Evolutionary conservation across 2,113 vertebrate species (phyloP), one percentile per base, ranked within the genome.

Genomic region (Steatornis caripensis): DNA sequence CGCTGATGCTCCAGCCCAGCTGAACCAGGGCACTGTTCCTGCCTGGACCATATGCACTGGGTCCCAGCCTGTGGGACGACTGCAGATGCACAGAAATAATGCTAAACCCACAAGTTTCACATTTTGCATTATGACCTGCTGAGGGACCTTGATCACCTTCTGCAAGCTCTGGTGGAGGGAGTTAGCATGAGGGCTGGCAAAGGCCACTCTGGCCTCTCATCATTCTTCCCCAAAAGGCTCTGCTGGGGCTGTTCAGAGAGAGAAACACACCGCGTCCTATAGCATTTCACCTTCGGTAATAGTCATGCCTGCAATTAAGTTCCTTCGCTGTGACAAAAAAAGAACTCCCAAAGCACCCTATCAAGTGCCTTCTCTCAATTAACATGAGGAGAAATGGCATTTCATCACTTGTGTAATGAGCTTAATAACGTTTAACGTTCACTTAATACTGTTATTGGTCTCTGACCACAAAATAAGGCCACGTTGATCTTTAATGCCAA

Each of bases 401-500:
- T 84, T 92, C 34, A 89, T 53, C 76, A 49, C 45, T 89, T 64
- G 22, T 36, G 29, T 87, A 89, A 94, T 57, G 48, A 92, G 39
- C 53, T 87, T 78, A 64, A 45, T 64, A 86, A 71, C 2, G 4
- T 55, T 65, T 90, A 68, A 75, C 32, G 46, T 55, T 92, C 85
- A 68, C 46, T 81, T 84, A 86, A 86, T 77, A 66, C 21, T 24
- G 15, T 72, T 66, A 51, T 3, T 89, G 43, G 64, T 80, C 55
- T 55, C 48, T 75, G 72, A 88, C 60, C 51, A n/a, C 2, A 0
- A 86, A 94, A 89, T 60, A 90, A 92, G 89, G 57, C 26, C 86
- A 55, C 23, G 41, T 49, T 81, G 64, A 64, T 72, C 29, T 84
- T 45, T 71, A 89, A 81, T 19, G 46, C 30, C 51, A 71, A 45